Evolutionary conservation across 2,888 invertebrate genomes (phyloP).

Genomic region (Drosophila kambysellisi): DNA sequence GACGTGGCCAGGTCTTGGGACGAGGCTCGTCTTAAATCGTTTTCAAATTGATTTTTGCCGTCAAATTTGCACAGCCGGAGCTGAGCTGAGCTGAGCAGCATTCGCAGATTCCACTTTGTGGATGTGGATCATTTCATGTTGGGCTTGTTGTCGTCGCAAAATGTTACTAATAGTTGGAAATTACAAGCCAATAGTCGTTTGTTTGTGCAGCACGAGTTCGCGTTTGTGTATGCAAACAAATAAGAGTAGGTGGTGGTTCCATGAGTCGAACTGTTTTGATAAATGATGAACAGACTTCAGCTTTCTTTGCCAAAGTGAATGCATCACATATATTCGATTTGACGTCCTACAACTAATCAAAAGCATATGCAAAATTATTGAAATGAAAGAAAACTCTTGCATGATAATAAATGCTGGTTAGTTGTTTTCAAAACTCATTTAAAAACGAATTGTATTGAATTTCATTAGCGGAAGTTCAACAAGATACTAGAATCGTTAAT

Average conservation of each 20-base stretch:
- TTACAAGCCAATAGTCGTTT: constrained; percentile 76
- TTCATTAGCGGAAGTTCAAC: neutral
- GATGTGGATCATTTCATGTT: constrained; percentile 67
- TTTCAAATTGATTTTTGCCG: constrained; percentile 79
- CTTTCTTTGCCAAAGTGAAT: constrained; percentile 45
- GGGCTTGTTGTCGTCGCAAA: constrained; percentile 74
- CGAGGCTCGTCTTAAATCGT: constrained; percentile 71
- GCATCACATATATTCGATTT: constrained; percentile 61
- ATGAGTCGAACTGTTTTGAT: constrained; percentile 43
- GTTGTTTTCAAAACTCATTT: neutral
- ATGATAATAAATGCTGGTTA: neutral
- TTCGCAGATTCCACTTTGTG: constrained; percentile 17
- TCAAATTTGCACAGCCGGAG: constrained; percentile 76
- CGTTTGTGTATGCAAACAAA: neutral
- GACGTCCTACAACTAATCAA: constrained; percentile 62
- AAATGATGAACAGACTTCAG: constrained; percentile 55
- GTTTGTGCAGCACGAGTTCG: constrained; percentile 34
- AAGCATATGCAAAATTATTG: constrained; percentile 18
- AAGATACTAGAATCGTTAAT: neutral
- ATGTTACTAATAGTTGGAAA: constrained; percentile 79
- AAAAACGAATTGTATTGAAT: neutral
- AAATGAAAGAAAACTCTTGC: constrained; percentile 1
- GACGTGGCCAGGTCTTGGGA: constrained; percentile 1
- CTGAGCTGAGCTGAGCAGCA: neutral
- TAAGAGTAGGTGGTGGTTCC: constrained; percentile 50